Conservation (phyloP, 2,113 vertebrate genomes). For the Megalops atlanticus region DNA sequence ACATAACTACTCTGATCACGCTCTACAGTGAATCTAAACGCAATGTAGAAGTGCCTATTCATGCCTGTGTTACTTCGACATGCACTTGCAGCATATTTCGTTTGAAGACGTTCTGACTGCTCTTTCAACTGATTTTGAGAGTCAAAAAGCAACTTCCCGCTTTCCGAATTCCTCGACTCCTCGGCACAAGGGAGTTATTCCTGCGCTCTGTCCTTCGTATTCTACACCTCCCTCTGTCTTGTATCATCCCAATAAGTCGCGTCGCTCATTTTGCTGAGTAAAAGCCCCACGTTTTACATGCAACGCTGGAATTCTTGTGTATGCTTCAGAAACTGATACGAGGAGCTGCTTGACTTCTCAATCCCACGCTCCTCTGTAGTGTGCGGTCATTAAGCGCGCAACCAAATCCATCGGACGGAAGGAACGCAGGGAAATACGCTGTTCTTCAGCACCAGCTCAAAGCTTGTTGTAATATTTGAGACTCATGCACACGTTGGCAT, state of each 20-base stretch:
- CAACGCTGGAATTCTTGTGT: constrained; percentile 13
- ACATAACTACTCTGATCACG: neutral
- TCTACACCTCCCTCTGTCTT: neutral
- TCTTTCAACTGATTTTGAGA: constrained; percentile 25
- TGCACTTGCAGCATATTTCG: constrained; percentile 3
- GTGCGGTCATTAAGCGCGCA: constrained; percentile 18
- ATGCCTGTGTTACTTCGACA: constrained; percentile 15
- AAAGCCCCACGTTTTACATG: constrained; percentile 17
- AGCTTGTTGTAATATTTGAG: no score
- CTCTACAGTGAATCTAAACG: constrained; percentile 2
- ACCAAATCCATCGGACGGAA: constrained; percentile 6
- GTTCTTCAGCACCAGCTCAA: constrained; percentile 22
- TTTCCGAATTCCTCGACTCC: constrained; percentile 9
- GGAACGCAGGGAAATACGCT: constrained; percentile 15
- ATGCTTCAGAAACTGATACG: neutral
- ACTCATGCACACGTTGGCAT: no score
- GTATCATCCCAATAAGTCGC: neutral
- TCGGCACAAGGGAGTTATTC: neutral
- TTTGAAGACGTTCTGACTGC: constrained; percentile 7
- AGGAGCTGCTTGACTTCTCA: constrained; percentile 6
- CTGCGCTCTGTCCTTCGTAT: neutral
- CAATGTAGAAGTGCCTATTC: constrained; percentile 25
- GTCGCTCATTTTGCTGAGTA: constrained; percentile 1
- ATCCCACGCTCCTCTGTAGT: constrained; percentile 7
- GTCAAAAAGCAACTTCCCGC: constrained; percentile 34